These are phyloP conservation scores for Bombus impatiens DNA, from an alignment of 1,140 invertebrate genomes.

Conservation along the genomic window DNA sequence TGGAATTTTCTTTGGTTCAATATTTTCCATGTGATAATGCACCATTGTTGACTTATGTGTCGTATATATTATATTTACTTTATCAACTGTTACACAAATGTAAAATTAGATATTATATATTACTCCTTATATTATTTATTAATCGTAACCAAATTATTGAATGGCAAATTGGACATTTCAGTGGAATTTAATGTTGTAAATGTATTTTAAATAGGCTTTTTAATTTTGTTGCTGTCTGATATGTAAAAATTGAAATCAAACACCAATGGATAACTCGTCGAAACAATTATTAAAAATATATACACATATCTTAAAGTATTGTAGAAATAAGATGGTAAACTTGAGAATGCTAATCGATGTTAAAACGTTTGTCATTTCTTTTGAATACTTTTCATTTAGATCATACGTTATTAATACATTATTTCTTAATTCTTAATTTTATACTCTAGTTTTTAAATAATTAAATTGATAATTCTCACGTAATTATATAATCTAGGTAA, in stretches of 20 bases:
- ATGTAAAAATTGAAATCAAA: neutral
- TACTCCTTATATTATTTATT: neutral
- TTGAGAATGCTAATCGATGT: neutral
- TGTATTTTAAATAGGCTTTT: neutral
- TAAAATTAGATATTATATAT: neutral
- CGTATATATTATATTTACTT: neutral
- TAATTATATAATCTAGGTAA: neutral
- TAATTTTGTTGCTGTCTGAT: no score
- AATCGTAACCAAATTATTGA: neutral
- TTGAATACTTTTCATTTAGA: no score
- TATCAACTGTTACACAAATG: neutral
- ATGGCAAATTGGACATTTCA: neutral
- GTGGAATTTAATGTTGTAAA: neutral
- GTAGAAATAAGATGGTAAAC: neutral
- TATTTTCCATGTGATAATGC: neutral
- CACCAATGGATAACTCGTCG: no score
- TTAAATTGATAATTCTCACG: no score
- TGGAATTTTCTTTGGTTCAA: neutral
- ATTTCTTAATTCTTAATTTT: no score
- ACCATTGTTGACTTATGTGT: neutral
- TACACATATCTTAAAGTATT: neutral
- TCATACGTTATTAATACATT: no score
- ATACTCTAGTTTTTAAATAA: no score
- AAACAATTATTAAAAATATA: neutral
- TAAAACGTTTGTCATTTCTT: neutral